phyloP scores from a whole-genome alignment of 2,113 vertebrate genomes.

The Microcebus lehilahytsara region DNA sequence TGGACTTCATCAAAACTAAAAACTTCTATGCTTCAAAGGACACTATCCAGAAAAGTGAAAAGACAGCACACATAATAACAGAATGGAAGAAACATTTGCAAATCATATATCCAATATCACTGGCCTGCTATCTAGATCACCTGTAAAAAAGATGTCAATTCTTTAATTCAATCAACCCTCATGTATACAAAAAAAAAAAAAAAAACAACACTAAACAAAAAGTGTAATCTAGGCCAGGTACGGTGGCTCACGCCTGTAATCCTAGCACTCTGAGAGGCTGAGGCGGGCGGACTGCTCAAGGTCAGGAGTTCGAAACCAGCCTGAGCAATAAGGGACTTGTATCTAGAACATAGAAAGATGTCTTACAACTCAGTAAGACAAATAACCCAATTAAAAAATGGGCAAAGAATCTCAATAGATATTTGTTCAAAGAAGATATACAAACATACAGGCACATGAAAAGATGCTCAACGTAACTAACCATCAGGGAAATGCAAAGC shows the following conservation, averaged over 20 bases:
- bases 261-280: no score
- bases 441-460: not conserved
- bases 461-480: not conserved
- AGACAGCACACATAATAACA: not conserved
- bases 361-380: not conserved
- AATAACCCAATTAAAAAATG: not conserved
- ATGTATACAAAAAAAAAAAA: not conserved
- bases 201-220: not conserved
- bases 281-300: no score
- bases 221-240: no score
- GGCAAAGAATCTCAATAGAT: not conserved
- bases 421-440: not conserved
- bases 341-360: not conserved
- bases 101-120: not conserved
- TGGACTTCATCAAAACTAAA: not conserved
- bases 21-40: not conserved
- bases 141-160: not conserved
- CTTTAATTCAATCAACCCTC: not conserved
- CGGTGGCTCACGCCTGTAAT: no score
- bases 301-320: no score
- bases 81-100: not conserved
- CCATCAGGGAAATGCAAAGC: not conserved
- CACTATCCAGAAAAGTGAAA: not conserved
- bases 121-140: not conserved
- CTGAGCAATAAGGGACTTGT: not conserved